Percentiles rank a stretch among this genome's conserved stretches.
phyloP scores from a whole-genome alignment of 2,113 vertebrate genomes.

The Phylloscopus whistleri region DNA sequence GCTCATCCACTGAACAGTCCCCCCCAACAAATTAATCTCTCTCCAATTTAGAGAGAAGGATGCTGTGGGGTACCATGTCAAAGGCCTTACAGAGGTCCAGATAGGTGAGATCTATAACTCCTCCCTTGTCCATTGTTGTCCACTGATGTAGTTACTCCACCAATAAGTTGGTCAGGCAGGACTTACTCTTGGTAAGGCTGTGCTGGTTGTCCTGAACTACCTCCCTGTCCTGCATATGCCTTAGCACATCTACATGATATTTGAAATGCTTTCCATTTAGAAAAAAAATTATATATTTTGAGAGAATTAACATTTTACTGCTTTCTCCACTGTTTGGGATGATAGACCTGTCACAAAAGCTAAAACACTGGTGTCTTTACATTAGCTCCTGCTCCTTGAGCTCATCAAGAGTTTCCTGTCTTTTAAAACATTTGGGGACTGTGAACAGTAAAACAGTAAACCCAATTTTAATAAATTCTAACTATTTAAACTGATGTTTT shows the following conservation, averaged over 20 bases:
- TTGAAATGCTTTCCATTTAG: neutral
- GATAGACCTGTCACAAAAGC: neutral
- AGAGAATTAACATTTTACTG: neutral
- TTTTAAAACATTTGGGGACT: neutral
- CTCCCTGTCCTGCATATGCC: neutral
- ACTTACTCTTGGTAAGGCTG: neutral
- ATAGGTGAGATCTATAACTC: neutral
- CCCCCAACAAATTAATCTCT: neutral
- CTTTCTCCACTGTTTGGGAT: neutral
- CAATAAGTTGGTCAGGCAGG: neutral
- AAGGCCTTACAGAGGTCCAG: neutral
- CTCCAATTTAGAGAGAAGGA: neutral
- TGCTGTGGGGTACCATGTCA: neutral
- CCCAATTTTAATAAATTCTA: neutral
- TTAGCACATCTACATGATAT: neutral
- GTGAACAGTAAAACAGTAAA: neutral
- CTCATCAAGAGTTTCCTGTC: neutral
- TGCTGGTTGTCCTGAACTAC: neutral
- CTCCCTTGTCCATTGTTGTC: neutral
- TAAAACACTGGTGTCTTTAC: neutral
- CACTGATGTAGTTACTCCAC: neutral
- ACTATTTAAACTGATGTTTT: neutral
- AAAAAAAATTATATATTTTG: neutral
- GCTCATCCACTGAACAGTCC: neutral
- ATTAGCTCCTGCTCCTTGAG: neutral